phyloP scores from a whole-genome alignment of 2,888 invertebrate species.

The Chouioia cunea region DNA sequence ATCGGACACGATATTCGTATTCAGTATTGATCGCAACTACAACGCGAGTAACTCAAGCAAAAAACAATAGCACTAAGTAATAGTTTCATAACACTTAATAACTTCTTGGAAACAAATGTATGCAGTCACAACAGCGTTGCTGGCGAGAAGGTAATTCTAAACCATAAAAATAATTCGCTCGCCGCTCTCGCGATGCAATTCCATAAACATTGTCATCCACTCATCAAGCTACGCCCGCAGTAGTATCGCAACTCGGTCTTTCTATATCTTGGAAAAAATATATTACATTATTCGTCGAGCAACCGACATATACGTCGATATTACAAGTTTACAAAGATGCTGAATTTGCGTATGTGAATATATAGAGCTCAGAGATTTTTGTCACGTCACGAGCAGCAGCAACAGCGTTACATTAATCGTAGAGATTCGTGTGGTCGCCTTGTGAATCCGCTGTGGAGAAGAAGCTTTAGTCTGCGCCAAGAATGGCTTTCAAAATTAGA shows the following conservation, averaged over 20 bases:
- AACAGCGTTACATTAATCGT: slow-evolving; percentile 42
- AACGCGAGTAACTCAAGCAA: not conserved
- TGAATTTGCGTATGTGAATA: no score
- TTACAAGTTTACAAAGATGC: not conserved
- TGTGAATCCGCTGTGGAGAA: not conserved
- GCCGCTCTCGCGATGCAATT: not conserved
- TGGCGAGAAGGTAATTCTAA: no score
- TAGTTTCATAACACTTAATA: slow-evolving; percentile 10
- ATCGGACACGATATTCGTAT: slow-evolving; percentile 12
- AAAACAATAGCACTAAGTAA: no score
- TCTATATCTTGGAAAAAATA: slow-evolving; percentile 41
- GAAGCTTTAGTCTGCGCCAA: slow-evolving; percentile 1
- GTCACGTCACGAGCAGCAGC: slow-evolving; percentile 38
- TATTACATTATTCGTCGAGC: slow-evolving; percentile 42
- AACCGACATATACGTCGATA: not conserved
- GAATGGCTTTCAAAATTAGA: slow-evolving; percentile 31
- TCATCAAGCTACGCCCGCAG: no score
- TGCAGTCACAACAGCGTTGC: no score
- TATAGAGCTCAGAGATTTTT: slow-evolving; percentile 32
- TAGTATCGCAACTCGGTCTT: slow-evolving; percentile 7
- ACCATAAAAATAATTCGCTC: no score
- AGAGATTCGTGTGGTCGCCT: not conserved
- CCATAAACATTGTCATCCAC: not conserved
- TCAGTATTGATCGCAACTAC: not conserved
- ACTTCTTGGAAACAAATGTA: slow-evolving; percentile 10